These are phyloP conservation scores for Hoplodrina ambigua DNA, from an alignment of 2,888 invertebrate genomes.

Conservation along the genomic window DNA sequence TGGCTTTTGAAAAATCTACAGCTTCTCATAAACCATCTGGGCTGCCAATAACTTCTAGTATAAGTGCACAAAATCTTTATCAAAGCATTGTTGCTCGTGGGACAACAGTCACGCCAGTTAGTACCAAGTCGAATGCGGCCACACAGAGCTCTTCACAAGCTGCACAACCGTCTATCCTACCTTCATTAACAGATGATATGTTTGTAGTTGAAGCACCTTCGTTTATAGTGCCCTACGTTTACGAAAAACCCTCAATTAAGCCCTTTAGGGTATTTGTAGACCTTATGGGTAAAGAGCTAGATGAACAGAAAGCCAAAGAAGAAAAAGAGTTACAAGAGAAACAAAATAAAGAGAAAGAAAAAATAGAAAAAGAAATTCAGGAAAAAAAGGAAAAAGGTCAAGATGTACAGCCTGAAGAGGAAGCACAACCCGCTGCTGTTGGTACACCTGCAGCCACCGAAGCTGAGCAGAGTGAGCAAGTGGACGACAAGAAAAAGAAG, in stretches of 20 bases:
- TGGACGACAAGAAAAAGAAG: slow-evolving; percentile 75
- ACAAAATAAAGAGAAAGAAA: slow-evolving; percentile 75
- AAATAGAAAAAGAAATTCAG: slow-evolving; percentile 77
- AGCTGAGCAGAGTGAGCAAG: slow-evolving; percentile 73
- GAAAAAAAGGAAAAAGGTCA: slow-evolving; percentile 74
- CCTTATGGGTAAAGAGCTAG: slow-evolving; percentile 91
- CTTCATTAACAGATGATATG: slow-evolving; percentile 97
- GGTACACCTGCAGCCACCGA: slow-evolving; percentile 16
- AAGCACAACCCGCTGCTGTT: slow-evolving; percentile 16
- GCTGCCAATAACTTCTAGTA: slow-evolving; percentile 56
- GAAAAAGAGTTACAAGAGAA: slow-evolving; percentile 82
- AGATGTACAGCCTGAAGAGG: slow-evolving; percentile 73
- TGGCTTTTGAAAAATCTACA: slow-evolving; percentile 91
- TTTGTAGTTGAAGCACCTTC: slow-evolving; percentile 98
- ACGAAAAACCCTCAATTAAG: slow-evolving; percentile 96
- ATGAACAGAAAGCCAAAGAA: slow-evolving; percentile 90
- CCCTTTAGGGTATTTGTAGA: slow-evolving; percentile 94
- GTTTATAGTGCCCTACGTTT: slow-evolving; percentile 97
- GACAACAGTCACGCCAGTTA: slow-evolving; percentile 83
- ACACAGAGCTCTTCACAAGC: slow-evolving; percentile 71
- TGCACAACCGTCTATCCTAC: slow-evolving; percentile 91
- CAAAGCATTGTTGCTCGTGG: slow-evolving; percentile 85
- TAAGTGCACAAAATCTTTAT: slow-evolving; percentile 92
- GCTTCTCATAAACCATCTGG: slow-evolving; percentile 77
- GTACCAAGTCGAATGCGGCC: slow-evolving; percentile 70